Base-by-base conservation (phyloP, 1,140 invertebrate species). In the Drosophila kurseongensis region DNA sequence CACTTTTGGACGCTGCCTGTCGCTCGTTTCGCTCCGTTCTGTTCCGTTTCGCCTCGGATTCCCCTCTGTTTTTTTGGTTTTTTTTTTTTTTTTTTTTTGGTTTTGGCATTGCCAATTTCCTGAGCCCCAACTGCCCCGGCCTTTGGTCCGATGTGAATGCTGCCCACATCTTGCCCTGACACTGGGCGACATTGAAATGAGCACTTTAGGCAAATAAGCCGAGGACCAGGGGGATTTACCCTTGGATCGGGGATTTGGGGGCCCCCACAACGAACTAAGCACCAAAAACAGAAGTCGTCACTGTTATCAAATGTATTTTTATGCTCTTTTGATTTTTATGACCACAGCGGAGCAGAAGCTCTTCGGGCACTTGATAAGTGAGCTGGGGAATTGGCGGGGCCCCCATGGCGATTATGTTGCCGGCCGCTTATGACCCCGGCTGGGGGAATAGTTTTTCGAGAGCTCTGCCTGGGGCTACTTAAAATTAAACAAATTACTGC, bases 251-350 rank as follows among this genome's bases (percentile, higher is more conserved):
- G 32, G 62, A 38, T 38, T 13, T 35, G 35, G 38, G 29, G 51
- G 36, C 32, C 6, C 42, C 14, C 57, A 44, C 35, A 52, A 59
- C 62, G 42, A 50, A 42, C 68, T 71, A 71, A 80, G 81, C 65
- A 86, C 67, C 74, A 86, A 86, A 79, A 69, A 69, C 48, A 54
- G 57, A 73, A 75, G 78, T 79, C 65, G 75, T 57, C 80, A 69
- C 58, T 89, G 85, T 89, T 89, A 89, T 89, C 84, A 89, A 89
- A 89, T 89, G 84, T 89, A 89, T 89, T 89, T 89, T 89, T 89
- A 89, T 89, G 84, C 84, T 89, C 84, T 89, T 89, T 89, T 89
- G 84, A 89, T 89, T 89, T 89, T 89, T 89, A 89, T 89, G 83
- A 80, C 83, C 76, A 27, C 63, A 75, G 61, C 77, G 78, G 62